Percentiles rank a stretch among this genome's conserved stretches.
phyloP scores from a whole-genome alignment of 2,888 invertebrate species.

The Keiferia lycopersicella region DNA sequence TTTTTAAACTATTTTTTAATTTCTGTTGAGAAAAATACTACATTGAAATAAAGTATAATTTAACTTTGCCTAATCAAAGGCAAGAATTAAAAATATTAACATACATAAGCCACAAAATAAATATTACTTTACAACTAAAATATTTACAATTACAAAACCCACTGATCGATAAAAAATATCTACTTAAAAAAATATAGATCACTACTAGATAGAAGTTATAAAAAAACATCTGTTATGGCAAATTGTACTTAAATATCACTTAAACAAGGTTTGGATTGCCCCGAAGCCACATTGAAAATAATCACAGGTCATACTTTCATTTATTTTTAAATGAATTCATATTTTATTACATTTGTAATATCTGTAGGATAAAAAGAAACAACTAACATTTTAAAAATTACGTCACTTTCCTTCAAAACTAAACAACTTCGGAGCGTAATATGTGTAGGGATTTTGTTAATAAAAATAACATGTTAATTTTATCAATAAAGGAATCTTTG shows the following conservation, averaged over 20 bases:
- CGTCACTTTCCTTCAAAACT: background rate
- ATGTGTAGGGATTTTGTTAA: constrained; percentile 28
- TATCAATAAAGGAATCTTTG: constrained; percentile 50
- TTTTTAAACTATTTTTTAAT: background rate
- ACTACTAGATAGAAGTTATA: constrained; percentile 37
- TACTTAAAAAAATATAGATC: constrained; percentile 48
- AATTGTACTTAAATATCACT: constrained; percentile 55
- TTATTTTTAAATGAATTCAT: no score
- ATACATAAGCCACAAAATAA: constrained; percentile 35
- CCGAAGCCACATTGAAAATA: constrained; percentile 6
- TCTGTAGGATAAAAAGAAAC: background rate
- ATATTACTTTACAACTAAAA: constrained; percentile 37
- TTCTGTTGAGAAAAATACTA: background rate
- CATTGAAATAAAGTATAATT: background rate
- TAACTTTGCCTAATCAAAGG: constrained; percentile 10
- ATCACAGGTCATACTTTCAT: background rate
- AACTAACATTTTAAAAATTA: no score
- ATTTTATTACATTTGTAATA: background rate
- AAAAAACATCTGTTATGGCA: constrained; percentile 53
- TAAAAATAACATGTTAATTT: constrained; percentile 38
- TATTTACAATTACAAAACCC: constrained; percentile 40
- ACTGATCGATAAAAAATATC: constrained; percentile 42
- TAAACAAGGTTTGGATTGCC: background rate
- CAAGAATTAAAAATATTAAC: constrained; percentile 23
- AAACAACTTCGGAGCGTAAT: background rate